Evolutionary conservation across 2,888 invertebrate genomes (phyloP), one percentile per base, ranked within the genome.

Genomic region (Lasioglossum marginatum): DNA sequence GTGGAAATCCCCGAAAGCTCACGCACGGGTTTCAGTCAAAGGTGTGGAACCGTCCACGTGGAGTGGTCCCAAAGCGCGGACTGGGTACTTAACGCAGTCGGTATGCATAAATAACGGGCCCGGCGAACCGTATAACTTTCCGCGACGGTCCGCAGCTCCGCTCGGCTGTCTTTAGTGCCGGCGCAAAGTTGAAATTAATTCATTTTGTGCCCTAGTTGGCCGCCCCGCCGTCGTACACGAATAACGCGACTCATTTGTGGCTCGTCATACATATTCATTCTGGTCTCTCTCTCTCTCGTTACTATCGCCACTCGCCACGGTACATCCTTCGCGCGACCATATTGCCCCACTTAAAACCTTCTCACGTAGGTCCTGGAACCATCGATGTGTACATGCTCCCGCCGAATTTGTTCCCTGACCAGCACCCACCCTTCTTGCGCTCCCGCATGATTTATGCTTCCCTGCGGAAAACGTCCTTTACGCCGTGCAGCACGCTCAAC

Each of bases 261-360:
- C 89, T 78, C 83, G 87, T 89, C 91, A 93, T 94, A 92, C 92
- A 93, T 93, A 93, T 93, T 93, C 91, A 92, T 93, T 92, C 82
- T 10, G 10, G 52, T 23, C 23, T n/a, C 52, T 52, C 8, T 23
- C 19, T 48, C 48, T 23, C 19, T 5, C 52, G 52, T 23, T 23
- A 23, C 52, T 93, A 93, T 93, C 92, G 89, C 82, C 88, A 83
- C 90, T 87, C 87, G 85, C 86, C 90, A 81, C 78, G 72, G 79
- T 79, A 82, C 83, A 88, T 86, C 85, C 86, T 81, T 79, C 77
- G 75, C 43, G 73, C 66, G 78, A 83, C 81, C 88, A 81, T 87
- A 89, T 90, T 89, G 87, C 87, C 74, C 88, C 82, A 89, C 87
- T 91, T 91, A 89, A 88, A 90, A 79, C 45, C 73, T 79, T 84